These are phyloP conservation scores for Venustoraphidia nigricollis DNA, from an alignment of 2,888 invertebrate species.

Conservation along the genomic window DNA sequence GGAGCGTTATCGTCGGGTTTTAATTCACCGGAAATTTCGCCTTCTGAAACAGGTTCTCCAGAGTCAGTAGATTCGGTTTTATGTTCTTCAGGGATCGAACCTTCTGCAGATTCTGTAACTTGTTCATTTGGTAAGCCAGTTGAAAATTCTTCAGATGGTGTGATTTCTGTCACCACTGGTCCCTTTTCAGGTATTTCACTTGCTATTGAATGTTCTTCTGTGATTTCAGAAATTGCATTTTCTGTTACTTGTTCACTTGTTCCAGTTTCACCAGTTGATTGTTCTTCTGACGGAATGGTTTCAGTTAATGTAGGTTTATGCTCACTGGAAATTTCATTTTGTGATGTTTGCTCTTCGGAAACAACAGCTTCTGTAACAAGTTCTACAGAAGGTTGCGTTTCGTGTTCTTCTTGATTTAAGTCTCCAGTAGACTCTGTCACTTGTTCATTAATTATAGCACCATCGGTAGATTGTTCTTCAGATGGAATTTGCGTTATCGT, in stretches of 20 bases:
- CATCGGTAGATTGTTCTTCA: slow-evolving; percentile 2
- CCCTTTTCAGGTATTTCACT: slow-evolving; percentile 1
- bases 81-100: neutral
- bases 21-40: neutral
- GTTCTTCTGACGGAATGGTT: neutral
- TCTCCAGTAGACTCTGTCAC: slow-evolving; percentile 5
- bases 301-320: neutral
- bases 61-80: neutral
- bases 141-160: neutral
- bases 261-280: neutral
- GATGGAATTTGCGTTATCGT: no score
- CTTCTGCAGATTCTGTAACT: neutral
- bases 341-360: neutral
- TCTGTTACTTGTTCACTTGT: slow-evolving; percentile 1
- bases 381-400: slow-evolving; percentile 4
- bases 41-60: neutral
- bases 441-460: slow-evolving; percentile 6
- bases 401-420: neutral
- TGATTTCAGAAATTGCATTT: no score
- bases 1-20: neutral
- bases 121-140: no score
- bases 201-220: slow-evolving; percentile 8
- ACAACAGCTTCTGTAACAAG: neutral
- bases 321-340: neutral
- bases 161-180: slow-evolving; percentile 1